These are phyloP conservation scores for Acrocephalus kingi DNA, from an alignment of 2,113 vertebrate genomes.

Conservation along the genomic window DNA sequence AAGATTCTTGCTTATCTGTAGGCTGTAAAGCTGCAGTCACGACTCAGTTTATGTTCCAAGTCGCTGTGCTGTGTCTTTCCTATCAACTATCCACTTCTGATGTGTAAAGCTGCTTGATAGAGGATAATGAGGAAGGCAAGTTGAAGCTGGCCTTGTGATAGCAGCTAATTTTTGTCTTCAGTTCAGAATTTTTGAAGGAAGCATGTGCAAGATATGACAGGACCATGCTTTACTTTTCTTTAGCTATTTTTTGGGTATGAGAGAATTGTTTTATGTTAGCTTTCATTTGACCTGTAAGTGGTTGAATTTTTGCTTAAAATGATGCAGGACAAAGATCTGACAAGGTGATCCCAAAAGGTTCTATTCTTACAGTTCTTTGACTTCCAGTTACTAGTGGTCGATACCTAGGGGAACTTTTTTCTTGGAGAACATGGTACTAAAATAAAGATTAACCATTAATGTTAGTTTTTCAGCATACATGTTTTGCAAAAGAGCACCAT, in stretches of 20 bases:
- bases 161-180: background rate
- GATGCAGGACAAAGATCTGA: background rate
- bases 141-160: background rate
- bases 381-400: background rate
- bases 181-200: background rate
- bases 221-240: background rate
- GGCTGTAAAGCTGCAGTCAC: background rate
- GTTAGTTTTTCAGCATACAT: background rate
- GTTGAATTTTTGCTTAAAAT: background rate
- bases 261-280: background rate
- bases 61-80: background rate
- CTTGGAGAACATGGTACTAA: background rate
- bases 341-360: background rate
- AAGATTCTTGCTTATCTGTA: background rate
- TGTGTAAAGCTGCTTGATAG: background rate
- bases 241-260: background rate
- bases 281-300: background rate
- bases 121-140: slow-evolving; percentile 1
- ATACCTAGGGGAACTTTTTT: background rate
- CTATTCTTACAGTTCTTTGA: background rate
- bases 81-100: background rate
- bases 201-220: background rate
- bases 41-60: background rate
- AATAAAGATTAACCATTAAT: background rate
- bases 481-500: background rate